Evolutionary conservation across 2,797 vertebrate species (phyloP).

Genomic region (Rhinella marina): DNA sequence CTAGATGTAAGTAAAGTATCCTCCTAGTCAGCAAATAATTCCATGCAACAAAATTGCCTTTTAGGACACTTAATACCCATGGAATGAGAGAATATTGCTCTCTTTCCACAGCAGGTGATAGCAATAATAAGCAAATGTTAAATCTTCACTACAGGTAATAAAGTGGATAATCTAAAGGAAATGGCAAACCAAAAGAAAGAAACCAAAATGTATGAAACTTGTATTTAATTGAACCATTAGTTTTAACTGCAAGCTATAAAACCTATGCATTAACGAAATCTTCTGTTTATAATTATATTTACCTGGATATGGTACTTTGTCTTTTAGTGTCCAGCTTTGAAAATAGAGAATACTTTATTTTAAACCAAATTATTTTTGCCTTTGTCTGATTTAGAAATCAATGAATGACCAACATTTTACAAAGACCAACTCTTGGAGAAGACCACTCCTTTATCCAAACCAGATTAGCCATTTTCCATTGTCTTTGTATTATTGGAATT

Average conservation of each 20-base stretch:
- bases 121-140: constrained; percentile 40
- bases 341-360: background rate
- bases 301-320: background rate
- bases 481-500: no score
- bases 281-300: background rate
- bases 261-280: background rate
- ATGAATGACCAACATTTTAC: background rate
- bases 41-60: constrained; percentile 42
- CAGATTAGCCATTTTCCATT: no score
- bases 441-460: no score
- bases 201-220: constrained; percentile 24
- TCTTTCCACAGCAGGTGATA: constrained; percentile 54
- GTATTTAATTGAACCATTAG: background rate
- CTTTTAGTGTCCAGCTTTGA: background rate
- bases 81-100: constrained; percentile 36
- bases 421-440: no score
- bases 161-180: constrained; percentile 39
- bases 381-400: background rate
- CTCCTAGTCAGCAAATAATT: constrained; percentile 51
- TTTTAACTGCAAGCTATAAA: background rate
- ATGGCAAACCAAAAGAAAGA: constrained; percentile 21
- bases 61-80: constrained; percentile 47
- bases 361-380: no score
- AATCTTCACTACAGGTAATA: constrained; percentile 37
- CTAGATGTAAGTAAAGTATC: constrained; percentile 39